Evolutionary conservation across 2,113 vertebrate genomes (phyloP).

Genomic region (Leptodactylus fuscus): DNA sequence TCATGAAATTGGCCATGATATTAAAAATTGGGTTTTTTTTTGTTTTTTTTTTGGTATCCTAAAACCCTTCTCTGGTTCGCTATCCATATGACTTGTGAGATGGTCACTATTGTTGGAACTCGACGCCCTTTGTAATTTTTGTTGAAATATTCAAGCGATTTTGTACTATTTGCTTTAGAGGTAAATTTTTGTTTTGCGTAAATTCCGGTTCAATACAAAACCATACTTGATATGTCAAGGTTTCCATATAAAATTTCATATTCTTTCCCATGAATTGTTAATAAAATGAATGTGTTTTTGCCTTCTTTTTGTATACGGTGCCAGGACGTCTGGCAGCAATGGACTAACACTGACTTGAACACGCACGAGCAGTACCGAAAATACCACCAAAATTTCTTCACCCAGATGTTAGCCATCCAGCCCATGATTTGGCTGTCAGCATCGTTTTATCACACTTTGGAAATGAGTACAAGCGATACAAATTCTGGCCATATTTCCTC

Average conservation of each 20-base stretch:
- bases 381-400: not conserved
- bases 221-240: not conserved
- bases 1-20: too few relatives aligned
- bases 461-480: not conserved
- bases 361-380: not conserved
- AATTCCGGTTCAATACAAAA: not conserved
- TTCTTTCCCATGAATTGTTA: not conserved
- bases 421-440: not conserved
- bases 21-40: too few relatives aligned
- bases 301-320: not conserved
- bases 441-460: not conserved
- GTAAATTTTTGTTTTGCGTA: too few relatives aligned
- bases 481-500: not conserved
- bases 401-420: not conserved
- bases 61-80: too few relatives aligned
- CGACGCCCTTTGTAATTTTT: too few relatives aligned
- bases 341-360: not conserved
- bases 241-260: not conserved
- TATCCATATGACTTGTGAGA: too few relatives aligned
- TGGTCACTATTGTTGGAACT: too few relatives aligned
- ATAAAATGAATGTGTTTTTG: conserved; percentile 12
- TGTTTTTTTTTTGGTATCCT: too few relatives aligned
- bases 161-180: too few relatives aligned
- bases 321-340: not conserved
- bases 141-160: too few relatives aligned